Evolutionary conservation across 2,113 vertebrate genomes (phyloP).

Genomic region (Hippocampus comes): DNA sequence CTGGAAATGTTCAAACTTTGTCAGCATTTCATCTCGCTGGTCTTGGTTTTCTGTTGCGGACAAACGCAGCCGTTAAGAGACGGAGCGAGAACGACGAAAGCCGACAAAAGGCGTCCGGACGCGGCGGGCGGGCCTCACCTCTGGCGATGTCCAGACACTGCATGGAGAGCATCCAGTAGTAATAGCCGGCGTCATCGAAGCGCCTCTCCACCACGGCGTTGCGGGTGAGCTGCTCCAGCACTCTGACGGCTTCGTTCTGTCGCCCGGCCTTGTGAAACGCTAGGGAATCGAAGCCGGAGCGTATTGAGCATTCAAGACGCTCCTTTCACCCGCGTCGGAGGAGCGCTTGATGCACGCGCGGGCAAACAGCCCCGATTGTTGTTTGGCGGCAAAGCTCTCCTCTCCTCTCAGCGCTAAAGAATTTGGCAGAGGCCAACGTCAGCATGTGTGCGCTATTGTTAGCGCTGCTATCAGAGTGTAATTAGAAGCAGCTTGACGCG

Average conservation of each 20-base stretch:
- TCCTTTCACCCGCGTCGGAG: constrained; percentile 2
- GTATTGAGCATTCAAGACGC: not conserved
- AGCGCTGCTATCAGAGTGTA: constrained; percentile 50
- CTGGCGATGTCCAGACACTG: constrained; percentile 93
- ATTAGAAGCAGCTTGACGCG: constrained; percentile 63
- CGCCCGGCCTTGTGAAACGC: constrained; percentile 91
- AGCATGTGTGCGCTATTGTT: constrained; percentile 35
- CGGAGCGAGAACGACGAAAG: not conserved
- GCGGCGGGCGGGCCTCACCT: constrained; percentile 69
- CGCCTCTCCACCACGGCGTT: constrained; percentile 94
- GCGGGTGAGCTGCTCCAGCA: constrained; percentile 93
- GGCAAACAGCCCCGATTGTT: not conserved
- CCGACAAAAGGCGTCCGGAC: too few species aligned
- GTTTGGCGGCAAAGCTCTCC: not conserved
- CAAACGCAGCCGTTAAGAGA: not conserved
- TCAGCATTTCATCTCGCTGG: constrained; percentile 82
- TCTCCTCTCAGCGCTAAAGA: constrained; percentile 4
- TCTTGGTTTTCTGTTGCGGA: constrained; percentile 59
- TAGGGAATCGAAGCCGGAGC: constrained; percentile 42
- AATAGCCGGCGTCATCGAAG: constrained; percentile 89
- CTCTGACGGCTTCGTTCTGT: constrained; percentile 83
- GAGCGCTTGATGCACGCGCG: not conserved
- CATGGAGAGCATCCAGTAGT: constrained; percentile 98
- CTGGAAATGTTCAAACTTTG: constrained; percentile 92
- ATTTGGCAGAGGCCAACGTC: constrained; percentile 10